Evolutionary conservation across 2,797 vertebrate species (phyloP).

Genomic region (Sebastolobus altivelis): DNA sequence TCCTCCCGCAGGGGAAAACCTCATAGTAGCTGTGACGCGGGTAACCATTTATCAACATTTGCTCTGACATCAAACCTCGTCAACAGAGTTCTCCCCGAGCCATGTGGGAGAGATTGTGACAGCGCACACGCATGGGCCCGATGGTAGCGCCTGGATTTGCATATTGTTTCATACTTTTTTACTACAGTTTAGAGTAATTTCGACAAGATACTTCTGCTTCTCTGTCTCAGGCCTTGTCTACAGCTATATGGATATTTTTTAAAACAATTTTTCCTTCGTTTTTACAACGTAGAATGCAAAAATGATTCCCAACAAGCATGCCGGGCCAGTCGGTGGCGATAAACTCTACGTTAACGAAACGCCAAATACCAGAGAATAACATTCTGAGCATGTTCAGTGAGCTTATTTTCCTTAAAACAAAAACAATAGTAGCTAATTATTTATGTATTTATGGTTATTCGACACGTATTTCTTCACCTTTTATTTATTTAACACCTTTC

Average conservation of each 20-base stretch:
- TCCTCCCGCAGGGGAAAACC: conserved; percentile 20
- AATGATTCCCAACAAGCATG: no score
- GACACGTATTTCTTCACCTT: no score
- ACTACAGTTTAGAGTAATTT: not conserved
- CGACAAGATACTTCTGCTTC: not conserved
- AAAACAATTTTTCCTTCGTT: no score
- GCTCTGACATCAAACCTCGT: conserved; percentile 57
- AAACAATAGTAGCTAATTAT: no score
- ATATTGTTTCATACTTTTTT: not conserved
- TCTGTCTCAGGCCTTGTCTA: not conserved
- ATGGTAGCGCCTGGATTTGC: not conserved
- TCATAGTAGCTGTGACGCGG: conserved; percentile 47
- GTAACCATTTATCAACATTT: conserved; percentile 34
- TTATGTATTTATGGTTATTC: no score
- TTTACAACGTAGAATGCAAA: no score
- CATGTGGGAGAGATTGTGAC: not conserved
- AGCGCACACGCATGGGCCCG: not conserved
- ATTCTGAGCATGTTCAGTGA: no score
- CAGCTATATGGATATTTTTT: not conserved
- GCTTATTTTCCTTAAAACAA: no score
- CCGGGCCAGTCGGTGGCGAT: no score
- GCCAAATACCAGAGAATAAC: no score
- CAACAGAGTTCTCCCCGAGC: conserved; percentile 22
- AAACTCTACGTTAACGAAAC: no score
- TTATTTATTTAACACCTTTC: no score